Base-by-base conservation (phyloP, 2,888 invertebrate species). In the Aleiodes testaceus region DNA sequence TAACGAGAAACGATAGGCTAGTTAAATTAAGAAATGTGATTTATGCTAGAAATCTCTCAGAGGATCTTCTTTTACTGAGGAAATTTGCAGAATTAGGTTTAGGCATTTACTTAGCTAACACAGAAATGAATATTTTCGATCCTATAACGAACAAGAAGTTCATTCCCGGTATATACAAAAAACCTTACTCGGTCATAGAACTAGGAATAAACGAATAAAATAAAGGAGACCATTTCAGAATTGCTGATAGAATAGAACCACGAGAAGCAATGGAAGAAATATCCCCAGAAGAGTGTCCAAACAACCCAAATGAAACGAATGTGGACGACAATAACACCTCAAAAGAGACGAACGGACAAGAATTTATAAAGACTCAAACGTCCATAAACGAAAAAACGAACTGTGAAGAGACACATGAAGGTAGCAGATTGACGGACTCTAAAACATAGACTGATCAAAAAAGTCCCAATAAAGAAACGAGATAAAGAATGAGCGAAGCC, bases 11-110 rank as follows among this genome's bases (percentile, higher is more conserved):
- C n/a, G 52, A 22, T 9, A 52, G n/a, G 22, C 18, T n/a, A 18
- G 2, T 22, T 3, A 20, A 52, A 52, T 11, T 52, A 11, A 11
- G 20, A 6, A 11, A 52, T 26, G 79, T 79, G 7, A 75, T 77
- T 30, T 76, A 69, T 42, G 77, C 77, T 2, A 68, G 67, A 65
- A 72, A 75, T 70, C 63, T 75, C 6, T 77, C 77, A 20, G 75
- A 78, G n/a, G 79, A 80, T 66, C 49, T 79, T n/a, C 50, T 79
- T 14, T 79, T 77, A 6, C 55, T 79, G 5, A 68, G 79, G 66
- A 73, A 67, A 42, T 72, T 78, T 53, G 77, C 67, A 26, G 75
- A 77, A 7, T 69, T 72, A 53, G 76, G 76, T n/a, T 69, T 76
- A 7, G 22, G 65, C n/a, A 75, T 76, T 36, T 72, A 75, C 47